Base-by-base conservation (phyloP, 2,797 vertebrate genomes). In the Lindbergichthys nudifrons region DNA sequence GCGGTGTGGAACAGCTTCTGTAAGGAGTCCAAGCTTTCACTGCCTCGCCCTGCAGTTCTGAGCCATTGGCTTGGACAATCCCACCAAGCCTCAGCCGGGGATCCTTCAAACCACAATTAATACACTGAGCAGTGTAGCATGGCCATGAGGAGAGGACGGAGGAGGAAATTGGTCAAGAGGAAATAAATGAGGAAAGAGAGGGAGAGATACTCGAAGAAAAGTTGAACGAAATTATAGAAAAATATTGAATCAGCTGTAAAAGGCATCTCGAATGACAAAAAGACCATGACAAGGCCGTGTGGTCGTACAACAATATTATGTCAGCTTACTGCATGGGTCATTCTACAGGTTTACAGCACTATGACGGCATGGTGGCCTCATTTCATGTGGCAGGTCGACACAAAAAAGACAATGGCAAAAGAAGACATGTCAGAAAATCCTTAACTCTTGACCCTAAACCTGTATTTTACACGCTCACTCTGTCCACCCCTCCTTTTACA, bases 101-200 rank as follows among this genome's bases (percentile, higher is more conserved):
- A 79, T 88, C 86, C 89, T 81, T 92, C 85, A 91, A 89, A 90
- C 78, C 79, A 73, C 86, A 86, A 89, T 88, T 91, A 91, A 93
- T 88, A 84, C 87, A 81, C 72, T 66, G 84, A 87, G 87, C 90
- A 71, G 73, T 68, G 83, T 77, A 84, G 84, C 84, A 62, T 80
- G 73, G 80, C 77, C 60, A 39, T 39, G 65, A 83, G 72, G 51
- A 75, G 66, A 65, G 52, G 56, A 72, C 53, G 66, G 62, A 63
- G 9, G 41, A 56, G 72, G 74, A 80, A 73, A 71, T 23, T 79
- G 62, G 69, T 66, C 59, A 63, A 69, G 70, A 53, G 54, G 75
- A 85, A 83, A 81, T 83, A 79, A 76, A 86, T 77, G 68, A 75
- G 58, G 57, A 53, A 23, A 58, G 57, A 42, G 62, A 61, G 32